Evolutionary conservation across 2,888 invertebrate genomes (phyloP).

Genomic region (Lycocerus yunnanus): DNA sequence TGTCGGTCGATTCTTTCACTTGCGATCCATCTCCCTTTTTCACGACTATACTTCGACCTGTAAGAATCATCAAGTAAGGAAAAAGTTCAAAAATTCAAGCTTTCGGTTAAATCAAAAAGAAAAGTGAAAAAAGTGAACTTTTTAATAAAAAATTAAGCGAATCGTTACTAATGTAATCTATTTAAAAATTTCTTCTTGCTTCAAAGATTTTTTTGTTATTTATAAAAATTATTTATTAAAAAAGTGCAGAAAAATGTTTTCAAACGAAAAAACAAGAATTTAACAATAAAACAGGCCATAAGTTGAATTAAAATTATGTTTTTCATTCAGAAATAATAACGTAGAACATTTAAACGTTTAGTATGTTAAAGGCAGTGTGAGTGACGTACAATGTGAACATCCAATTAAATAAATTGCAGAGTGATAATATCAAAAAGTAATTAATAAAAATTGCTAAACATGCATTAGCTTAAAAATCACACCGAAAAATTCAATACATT

Average conservation of each 20-base stretch:
- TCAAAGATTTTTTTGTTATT: conserved; percentile 13
- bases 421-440: conserved; percentile 34
- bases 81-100: conserved; percentile 8
- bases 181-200: conserved; percentile 20
- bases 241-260: conserved; percentile 23
- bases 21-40: conserved; percentile 97
- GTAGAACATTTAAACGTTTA: conserved; percentile 30
- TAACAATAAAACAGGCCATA: conserved; percentile 25
- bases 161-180: conserved; percentile 23
- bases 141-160: conserved; percentile 23
- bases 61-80: conserved; percentile 36
- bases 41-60: conserved; percentile 95
- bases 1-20: conserved; percentile 99
- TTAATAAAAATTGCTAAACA: conserved; percentile 41
- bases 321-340: conserved; percentile 14
- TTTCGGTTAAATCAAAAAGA: conserved; percentile 7
- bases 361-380: conserved; percentile 34
- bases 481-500: conserved; percentile 33
- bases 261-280: conserved; percentile 14
- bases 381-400: conserved; percentile 32
- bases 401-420: conserved; percentile 35
- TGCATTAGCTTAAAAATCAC: conserved; percentile 48
- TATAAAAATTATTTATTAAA: conserved; percentile 10
- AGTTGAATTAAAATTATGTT: conserved; percentile 25
- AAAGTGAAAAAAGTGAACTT: conserved; percentile 15